Evolutionary conservation across 1,140 invertebrate species (phyloP).

Genomic region (Phymorhynchus buccinoides): DNA sequence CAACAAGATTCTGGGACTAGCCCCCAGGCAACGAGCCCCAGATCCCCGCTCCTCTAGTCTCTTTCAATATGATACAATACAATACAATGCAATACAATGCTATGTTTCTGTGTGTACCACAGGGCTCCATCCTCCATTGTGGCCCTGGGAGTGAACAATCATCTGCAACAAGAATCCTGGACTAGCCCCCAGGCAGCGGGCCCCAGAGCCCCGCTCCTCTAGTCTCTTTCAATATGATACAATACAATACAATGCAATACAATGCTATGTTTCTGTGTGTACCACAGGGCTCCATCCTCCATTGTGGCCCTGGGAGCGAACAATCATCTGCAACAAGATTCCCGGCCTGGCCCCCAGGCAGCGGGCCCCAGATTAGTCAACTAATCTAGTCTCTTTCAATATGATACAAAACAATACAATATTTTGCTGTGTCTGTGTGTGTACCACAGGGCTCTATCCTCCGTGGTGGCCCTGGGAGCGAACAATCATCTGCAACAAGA

Average conservation of each 20-base stretch:
- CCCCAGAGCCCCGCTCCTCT: too few species aligned
- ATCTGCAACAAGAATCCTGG: constrained; percentile 89
- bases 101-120: constrained; percentile 43
- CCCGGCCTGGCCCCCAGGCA: constrained; percentile 87
- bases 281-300: constrained; percentile 61
- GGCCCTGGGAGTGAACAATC: constrained; percentile 82
- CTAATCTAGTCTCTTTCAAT: too few species aligned
- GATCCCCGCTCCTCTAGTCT: too few species aligned
- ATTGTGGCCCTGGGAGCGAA: constrained; percentile 83
- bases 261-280: constrained; percentile 38
- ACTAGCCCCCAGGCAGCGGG: constrained; percentile 84
- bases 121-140: constrained; percentile 74
- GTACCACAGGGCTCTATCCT: constrained; percentile 62
- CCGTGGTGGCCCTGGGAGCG: constrained; percentile 81
- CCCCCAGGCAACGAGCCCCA: constrained; percentile 84
- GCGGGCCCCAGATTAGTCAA: too few species aligned
- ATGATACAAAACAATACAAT: too few species aligned
- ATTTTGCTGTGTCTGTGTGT: constrained; percentile 40
- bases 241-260: too few species aligned
- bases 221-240: too few species aligned
- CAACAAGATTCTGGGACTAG: constrained; percentile 86
- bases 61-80: too few species aligned
- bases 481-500: constrained; percentile 85
- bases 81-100: too few species aligned
- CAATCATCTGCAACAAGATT: constrained; percentile 86